These are phyloP conservation scores for Cyprinella venusta DNA, from an alignment of 2,797 vertebrate species.

Conservation along the genomic window DNA sequence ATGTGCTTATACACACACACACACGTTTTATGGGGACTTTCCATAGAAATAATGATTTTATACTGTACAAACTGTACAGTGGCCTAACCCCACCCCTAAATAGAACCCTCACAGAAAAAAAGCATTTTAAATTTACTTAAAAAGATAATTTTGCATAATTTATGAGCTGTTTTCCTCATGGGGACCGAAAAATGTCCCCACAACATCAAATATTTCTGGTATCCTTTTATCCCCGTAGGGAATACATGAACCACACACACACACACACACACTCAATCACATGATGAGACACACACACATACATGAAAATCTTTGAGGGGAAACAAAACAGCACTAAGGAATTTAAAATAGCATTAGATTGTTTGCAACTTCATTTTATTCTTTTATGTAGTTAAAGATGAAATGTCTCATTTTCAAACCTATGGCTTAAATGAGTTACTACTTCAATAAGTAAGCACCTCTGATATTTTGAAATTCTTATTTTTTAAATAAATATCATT, in stretches of 20 bases:
- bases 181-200: not conserved
- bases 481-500: not conserved
- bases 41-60: not conserved
- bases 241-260: too few species aligned
- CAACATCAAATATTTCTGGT: not conserved
- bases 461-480: not conserved
- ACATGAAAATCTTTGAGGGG: not conserved
- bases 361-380: slow-evolving; percentile 12
- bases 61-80: too few species aligned
- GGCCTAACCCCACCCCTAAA: not conserved
- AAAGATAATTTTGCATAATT: not conserved
- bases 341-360: too few species aligned
- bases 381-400: not conserved
- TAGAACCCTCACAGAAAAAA: not conserved
- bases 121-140: too few species aligned
- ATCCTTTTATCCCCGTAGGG: too few species aligned
- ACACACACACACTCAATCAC: not conserved
- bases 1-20: slow-evolving; percentile 61
- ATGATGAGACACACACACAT: not conserved
- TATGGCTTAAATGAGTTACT: not conserved
- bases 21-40: slow-evolving; percentile 3
- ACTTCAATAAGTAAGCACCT: not conserved
- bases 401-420: not conserved
- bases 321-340: not conserved
- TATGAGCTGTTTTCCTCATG: not conserved